Evolutionary conservation across 92 coral and sea anemone genomes (phyloP), one percentile per base, ranked within the genome.

Genomic region (Epizoanthus stellaris): DNA sequence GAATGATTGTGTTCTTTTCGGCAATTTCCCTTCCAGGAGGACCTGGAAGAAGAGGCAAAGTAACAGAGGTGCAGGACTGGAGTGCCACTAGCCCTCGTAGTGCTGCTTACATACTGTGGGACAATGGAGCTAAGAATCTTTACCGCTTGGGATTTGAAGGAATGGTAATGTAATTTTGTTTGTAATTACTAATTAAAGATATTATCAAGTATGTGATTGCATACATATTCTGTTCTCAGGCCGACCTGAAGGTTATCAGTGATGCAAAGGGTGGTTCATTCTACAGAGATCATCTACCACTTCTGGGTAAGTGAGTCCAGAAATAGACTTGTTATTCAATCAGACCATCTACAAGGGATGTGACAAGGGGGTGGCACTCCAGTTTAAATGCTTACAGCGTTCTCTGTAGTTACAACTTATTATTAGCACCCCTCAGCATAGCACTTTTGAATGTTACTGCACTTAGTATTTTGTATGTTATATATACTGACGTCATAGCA

Each of bases 61-160:
- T 96, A 17, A 96, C 99, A 25, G 99, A 96, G 61, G 84, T 96
- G 21, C 99, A 96, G 76, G 99, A 96, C 80, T 96, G 99, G 99
- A 96, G 99, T 72, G 93, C 99, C 3, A 77, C 93, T 4, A 92
- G 93, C 76, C 99, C 99, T 15, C 94, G 99, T 11, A 96, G 99
- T 96, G 99, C 99, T 15, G 98, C 99, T 10, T 96, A 96, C 75
- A 86, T 96, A 71, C 73, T 96, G 59, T 96, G 98, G 98, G 98
- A 96, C 81, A 96, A 92, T 92, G 98, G 98, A 34, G 98, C 98
- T 7, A 96, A 94, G 84, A 96, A 96, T 76, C 91, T 96, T 10
- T 96, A 96, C 70, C 89, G 98, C 52, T 90, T 96, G 72, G 98
- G 98, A 30, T 96, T 96, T 94, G 98, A 96, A 90, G 98, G 98